Percentiles rank a stretch among this genome's conserved stretches.
Evolutionary conservation across 2,888 invertebrate species (phyloP).

Genomic region (Ganaspis brasiliensis): DNA sequence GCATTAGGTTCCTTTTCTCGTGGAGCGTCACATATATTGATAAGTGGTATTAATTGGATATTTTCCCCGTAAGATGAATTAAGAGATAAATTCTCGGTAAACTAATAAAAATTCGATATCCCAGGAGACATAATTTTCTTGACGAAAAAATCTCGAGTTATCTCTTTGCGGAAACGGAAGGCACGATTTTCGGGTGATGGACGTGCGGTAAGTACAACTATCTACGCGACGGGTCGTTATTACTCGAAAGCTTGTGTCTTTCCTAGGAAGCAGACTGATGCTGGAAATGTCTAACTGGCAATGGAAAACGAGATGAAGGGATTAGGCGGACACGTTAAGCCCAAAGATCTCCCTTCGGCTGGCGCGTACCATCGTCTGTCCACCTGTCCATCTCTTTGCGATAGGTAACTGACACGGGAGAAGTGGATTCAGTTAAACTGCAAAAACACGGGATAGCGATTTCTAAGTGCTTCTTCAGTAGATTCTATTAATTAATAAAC

Average conservation of each 20-base stretch:
- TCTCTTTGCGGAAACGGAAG: neutral
- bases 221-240: slow-evolving; percentile 46
- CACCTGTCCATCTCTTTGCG: slow-evolving; percentile 69
- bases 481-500: slow-evolving; percentile 31
- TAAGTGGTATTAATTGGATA: no score
- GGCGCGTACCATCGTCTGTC: slow-evolving; percentile 67
- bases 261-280: slow-evolving; percentile 54
- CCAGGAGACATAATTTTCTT: no score
- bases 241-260: slow-evolving; percentile 43
- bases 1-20: no score
- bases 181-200: slow-evolving; percentile 5
- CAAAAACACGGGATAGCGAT: slow-evolving; percentile 25
- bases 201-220: slow-evolving; percentile 40
- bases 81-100: no score
- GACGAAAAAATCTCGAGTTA: neutral
- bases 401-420: slow-evolving; percentile 64
- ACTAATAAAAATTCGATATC: no score
- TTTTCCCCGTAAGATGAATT: no score
- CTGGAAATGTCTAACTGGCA: slow-evolving; percentile 68
- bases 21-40: no score
- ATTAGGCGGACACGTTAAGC: slow-evolving; percentile 77
- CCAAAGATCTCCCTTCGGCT: slow-evolving; percentile 71
- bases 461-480: slow-evolving; percentile 16
- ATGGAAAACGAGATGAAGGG: slow-evolving; percentile 76
- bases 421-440: slow-evolving; percentile 53